These are phyloP conservation scores for Pharmacophagus antenor DNA, from an alignment of 2,888 invertebrate genomes.

Conservation along the genomic window DNA sequence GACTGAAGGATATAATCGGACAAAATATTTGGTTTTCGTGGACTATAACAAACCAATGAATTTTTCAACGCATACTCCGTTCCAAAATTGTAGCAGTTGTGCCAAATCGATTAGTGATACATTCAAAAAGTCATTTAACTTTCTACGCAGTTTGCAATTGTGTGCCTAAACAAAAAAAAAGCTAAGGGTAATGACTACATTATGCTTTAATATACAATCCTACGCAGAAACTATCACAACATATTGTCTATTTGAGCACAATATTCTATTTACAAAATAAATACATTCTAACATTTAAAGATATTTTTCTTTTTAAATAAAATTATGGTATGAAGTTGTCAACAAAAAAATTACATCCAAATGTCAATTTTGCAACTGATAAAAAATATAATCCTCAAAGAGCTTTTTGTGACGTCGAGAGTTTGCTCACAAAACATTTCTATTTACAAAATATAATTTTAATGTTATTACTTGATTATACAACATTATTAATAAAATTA, in stretches of 20 bases:
- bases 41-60: too few relatives aligned
- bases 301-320: background rate
- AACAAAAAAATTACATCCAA: background rate
- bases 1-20: too few relatives aligned
- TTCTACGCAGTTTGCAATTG: too few relatives aligned
- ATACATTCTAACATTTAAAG: background rate
- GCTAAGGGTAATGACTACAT: background rate
- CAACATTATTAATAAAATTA: background rate
- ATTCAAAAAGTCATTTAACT: too few relatives aligned
- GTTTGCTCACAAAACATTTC: background rate
- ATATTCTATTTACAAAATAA: slow-evolving; percentile 25
- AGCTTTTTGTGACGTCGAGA: background rate
- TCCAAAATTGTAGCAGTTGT: too few relatives aligned
- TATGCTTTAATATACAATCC: background rate
- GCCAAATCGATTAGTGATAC: too few relatives aligned
- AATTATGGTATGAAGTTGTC: background rate
- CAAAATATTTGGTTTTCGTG: too few relatives aligned
- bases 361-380: background rate
- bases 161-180: too few relatives aligned
- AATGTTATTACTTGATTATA: background rate
- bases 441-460: background rate
- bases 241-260: slow-evolving; percentile 39
- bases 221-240: slow-evolving; percentile 35
- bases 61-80: too few relatives aligned
- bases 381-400: too few relatives aligned